phyloP scores from a whole-genome alignment of 1,140 invertebrate species.

The Tetragonula clypearis region DNA sequence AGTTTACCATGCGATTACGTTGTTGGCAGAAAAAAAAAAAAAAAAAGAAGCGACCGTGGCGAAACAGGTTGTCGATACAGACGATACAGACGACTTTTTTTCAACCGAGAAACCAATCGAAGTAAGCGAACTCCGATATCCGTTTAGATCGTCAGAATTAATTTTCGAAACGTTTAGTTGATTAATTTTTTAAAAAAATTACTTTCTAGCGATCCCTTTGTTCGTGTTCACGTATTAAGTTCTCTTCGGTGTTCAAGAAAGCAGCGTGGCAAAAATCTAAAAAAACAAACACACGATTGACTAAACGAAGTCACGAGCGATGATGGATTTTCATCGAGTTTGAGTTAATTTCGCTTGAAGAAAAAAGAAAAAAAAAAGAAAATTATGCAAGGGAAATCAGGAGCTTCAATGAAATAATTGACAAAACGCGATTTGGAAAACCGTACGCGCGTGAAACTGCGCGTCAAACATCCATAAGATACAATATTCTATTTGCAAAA shows the following conservation, averaged over 20 bases:
- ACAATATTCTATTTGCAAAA: no score
- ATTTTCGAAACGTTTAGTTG: no score
- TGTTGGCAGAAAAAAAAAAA: background rate
- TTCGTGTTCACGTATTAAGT: no score
- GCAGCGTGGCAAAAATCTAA: background rate
- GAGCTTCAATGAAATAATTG: background rate
- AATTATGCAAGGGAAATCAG: background rate
- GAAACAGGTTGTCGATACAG: background rate
- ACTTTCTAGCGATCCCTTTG: no score
- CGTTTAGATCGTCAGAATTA: no score
- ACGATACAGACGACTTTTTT: background rate
- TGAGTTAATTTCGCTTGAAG: no score
- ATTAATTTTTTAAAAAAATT: no score
- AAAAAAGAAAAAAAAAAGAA: no score
- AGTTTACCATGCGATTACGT: slow-evolving; percentile 24
- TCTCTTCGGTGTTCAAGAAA: background rate
- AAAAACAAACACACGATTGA: background rate
- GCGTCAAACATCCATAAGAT: no score
- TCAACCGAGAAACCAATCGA: background rate
- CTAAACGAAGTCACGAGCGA: background rate
- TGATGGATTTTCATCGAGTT: no score
- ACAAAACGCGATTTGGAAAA: background rate
- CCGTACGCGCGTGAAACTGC: background rate
- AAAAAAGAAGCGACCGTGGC: background rate
- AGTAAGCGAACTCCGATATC: no score